Evolutionary conservation across 2,113 vertebrate genomes (phyloP), one percentile per base, ranked within the genome.

Genomic region (Elephas maximus): DNA sequence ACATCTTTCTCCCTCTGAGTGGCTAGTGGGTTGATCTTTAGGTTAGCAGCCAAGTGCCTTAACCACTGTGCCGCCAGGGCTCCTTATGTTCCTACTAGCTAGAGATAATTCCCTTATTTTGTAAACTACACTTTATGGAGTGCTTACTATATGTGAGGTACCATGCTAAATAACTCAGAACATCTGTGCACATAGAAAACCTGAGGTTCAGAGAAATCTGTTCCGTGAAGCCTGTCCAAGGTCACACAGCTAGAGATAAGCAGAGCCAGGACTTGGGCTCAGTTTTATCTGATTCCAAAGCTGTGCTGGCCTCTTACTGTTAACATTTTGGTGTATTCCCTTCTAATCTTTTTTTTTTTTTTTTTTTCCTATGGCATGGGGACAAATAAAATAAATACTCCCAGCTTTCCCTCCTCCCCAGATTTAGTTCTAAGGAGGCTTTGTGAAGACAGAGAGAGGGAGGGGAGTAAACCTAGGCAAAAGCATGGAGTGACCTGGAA

Each of bases 301-400:
- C 62, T 93, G 69, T 91, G 67, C 80, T 86, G 96, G 57, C 74
- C 26, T 88, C 45, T 94, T 86, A 78, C 91, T 84, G 81, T 85
- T 94, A 88, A 79, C 8, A 9, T 90, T 77, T 4, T 2, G 6
- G 3, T 93, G 62, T 74, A 67, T 71, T 96, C 93, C 86, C 89
- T 95, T 93, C 67, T 51, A 28, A 88, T 62, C 44, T 92, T 76
- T 85, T 88, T 85, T 92, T 80, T n/a, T 92, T 80, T n/a, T 37
- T 37, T 37, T 37, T 37, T 37, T 37, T 37, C 37, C 69, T 91
- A n/a, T 82, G 41, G 62, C 82, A 87, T 41, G 80, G 76, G 63
- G 57, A 91, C 79, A 86, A 67, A 94, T 83, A 94, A 69, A 65
- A 63, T 96, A 93, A 92, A 92, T 93, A 90, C 81, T 77, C 83